These are phyloP conservation scores for Pachycephala philippinensis DNA, from an alignment of 2,113 vertebrate genomes.

Conservation along the genomic window DNA sequence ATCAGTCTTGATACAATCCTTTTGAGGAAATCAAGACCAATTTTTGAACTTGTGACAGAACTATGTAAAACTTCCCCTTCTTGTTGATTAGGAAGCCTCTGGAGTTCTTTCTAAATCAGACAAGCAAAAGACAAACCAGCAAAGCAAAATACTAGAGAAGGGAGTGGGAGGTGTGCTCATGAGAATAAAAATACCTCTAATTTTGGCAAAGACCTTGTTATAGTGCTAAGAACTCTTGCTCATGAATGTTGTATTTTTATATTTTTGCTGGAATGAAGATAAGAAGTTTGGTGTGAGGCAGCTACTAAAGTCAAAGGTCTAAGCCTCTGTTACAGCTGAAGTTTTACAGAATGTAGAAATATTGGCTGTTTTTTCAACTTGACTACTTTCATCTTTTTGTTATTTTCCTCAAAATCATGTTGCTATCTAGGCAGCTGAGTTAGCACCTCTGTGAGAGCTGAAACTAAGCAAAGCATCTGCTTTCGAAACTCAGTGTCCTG, in stretches of 20 bases:
- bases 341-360: background rate
- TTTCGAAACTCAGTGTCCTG: background rate
- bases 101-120: background rate
- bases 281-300: background rate
- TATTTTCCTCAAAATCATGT: background rate
- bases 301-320: background rate
- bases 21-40: background rate
- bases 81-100: background rate
- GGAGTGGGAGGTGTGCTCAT: background rate
- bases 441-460: background rate
- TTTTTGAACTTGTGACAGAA: background rate
- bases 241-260: background rate
- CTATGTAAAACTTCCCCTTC: background rate
- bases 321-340: background rate
- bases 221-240: background rate
- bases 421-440: background rate
- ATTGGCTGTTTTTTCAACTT: accelerated
- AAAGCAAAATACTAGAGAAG: background rate
- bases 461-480: background rate
- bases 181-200: background rate
- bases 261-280: background rate
- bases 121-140: background rate
- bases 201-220: background rate
- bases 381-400: background rate
- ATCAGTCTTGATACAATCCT: background rate